These are phyloP conservation scores for Drosophila mercatorum DNA, from an alignment of 2,888 invertebrate genomes.

Conservation along the genomic window DNA sequence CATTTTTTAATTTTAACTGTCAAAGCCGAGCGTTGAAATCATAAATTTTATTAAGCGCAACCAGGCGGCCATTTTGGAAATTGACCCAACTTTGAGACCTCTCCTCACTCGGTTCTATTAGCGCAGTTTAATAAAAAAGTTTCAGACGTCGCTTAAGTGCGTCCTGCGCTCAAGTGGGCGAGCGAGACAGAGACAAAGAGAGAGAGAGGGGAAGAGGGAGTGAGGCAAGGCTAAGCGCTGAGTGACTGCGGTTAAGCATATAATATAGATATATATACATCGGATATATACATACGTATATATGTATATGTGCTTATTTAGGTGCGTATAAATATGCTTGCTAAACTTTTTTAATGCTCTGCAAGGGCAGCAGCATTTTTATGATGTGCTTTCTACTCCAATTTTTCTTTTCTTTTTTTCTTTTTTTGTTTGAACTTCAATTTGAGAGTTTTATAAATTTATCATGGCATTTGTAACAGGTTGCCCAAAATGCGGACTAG, in stretches of 20 bases:
- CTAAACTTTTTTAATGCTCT: slow-evolving; percentile 74
- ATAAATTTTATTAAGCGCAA: slow-evolving; percentile 82
- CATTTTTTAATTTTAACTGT: slow-evolving; percentile 81
- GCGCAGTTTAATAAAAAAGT: slow-evolving; percentile 79
- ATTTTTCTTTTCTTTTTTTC: background rate
- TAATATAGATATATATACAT: slow-evolving; percentile 23
- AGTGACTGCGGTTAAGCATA: slow-evolving; percentile 59
- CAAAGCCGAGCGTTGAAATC: slow-evolving; percentile 80
- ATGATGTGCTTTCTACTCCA: slow-evolving; percentile 56
- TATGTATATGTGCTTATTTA: slow-evolving; percentile 30
- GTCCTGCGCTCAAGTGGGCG: slow-evolving; percentile 26
- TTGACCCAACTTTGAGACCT: slow-evolving; percentile 64
- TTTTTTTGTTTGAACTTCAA: background rate
- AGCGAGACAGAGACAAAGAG: background rate
- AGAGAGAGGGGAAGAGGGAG: background rate
- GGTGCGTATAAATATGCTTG: slow-evolving; percentile 55
- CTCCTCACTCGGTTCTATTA: slow-evolving; percentile 64
- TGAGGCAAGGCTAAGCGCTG: slow-evolving; percentile 2
- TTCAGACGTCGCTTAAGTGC: slow-evolving; percentile 71
- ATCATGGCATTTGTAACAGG: background rate
- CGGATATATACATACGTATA: slow-evolving; percentile 18
- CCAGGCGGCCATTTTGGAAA: slow-evolving; percentile 80
- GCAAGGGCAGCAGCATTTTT: slow-evolving; percentile 51
- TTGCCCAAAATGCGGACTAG: background rate
- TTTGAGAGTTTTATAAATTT: slow-evolving; percentile 1